phyloP scores from a whole-genome alignment of 64 coral and sea anemone species.

The Porites lutea region DNA sequence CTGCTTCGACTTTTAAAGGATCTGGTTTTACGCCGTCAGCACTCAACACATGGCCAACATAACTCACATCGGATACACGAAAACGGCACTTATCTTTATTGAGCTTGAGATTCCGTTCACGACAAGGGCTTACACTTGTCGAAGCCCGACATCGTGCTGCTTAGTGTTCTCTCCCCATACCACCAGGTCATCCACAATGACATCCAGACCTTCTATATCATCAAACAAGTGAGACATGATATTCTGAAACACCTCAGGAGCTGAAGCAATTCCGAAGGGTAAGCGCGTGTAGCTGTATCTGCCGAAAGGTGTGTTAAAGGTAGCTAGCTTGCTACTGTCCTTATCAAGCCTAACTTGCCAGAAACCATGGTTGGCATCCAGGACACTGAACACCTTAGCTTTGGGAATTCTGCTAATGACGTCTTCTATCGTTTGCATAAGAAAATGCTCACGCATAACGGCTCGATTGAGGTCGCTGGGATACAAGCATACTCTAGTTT shows the following conservation, averaged over 20 bases:
- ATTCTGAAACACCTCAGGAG: constrained; percentile 40
- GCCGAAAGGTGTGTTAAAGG: constrained; percentile 53
- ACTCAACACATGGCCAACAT: constrained; percentile 12
- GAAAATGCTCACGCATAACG: constrained; percentile 60
- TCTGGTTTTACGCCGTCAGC: constrained; percentile 31
- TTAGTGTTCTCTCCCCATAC: background rate
- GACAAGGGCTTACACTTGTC: background rate
- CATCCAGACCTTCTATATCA: background rate
- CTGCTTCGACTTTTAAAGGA: constrained; percentile 26
- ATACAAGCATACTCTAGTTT: constrained; percentile 68
- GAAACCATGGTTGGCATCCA: constrained; percentile 51
- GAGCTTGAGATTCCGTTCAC: background rate
- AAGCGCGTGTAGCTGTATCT: constrained; percentile 36
- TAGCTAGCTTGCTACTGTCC: constrained; percentile 52
- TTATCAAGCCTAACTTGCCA: constrained; percentile 34
- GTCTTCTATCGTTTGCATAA: constrained; percentile 62
- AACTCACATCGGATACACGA: background rate
- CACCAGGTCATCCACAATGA: background rate
- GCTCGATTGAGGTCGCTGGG: constrained; percentile 65
- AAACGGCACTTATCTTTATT: constrained; percentile 22
- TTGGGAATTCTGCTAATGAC: constrained; percentile 58
- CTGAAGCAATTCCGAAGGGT: constrained; percentile 26
- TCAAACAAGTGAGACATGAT: constrained; percentile 1
- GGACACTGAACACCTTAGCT: constrained; percentile 41
- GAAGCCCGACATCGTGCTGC: background rate